These are phyloP conservation scores for Cyanoramphus novaezelandiae DNA, from an alignment of 2,113 vertebrate genomes.

Conservation along the genomic window DNA sequence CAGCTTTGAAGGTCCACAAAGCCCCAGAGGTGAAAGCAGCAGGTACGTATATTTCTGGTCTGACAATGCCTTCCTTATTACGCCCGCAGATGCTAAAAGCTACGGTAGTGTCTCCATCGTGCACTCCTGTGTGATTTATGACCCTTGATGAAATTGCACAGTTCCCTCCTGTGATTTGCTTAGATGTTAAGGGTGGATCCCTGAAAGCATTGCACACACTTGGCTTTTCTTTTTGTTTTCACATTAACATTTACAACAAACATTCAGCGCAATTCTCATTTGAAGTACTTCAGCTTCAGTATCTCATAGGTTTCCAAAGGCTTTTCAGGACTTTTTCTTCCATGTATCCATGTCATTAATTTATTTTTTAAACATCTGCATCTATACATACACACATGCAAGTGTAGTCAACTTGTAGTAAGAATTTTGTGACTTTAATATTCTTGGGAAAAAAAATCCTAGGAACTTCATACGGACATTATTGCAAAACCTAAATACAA, in stretches of 20 bases:
- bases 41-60: not conserved
- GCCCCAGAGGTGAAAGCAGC: not conserved
- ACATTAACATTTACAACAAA: not conserved
- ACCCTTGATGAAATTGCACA: accelerated
- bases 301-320: not conserved
- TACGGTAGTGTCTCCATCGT: not conserved
- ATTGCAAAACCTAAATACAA: accelerated
- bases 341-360: not conserved
- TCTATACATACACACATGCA: not conserved
- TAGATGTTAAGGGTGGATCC: not conserved
- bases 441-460: not conserved
- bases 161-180: not conserved
- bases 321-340: not conserved
- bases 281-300: not conserved
- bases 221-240: not conserved
- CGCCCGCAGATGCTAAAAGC: not conserved
- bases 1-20: not conserved
- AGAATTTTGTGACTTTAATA: not conserved
- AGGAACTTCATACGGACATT: not conserved
- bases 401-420: not conserved
- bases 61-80: not conserved
- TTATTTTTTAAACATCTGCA: not conserved
- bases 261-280: not conserved
- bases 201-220: not conserved
- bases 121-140: not conserved